Conservation (phyloP, 2,888 invertebrate species). For the Hyalella azteca region DNA sequence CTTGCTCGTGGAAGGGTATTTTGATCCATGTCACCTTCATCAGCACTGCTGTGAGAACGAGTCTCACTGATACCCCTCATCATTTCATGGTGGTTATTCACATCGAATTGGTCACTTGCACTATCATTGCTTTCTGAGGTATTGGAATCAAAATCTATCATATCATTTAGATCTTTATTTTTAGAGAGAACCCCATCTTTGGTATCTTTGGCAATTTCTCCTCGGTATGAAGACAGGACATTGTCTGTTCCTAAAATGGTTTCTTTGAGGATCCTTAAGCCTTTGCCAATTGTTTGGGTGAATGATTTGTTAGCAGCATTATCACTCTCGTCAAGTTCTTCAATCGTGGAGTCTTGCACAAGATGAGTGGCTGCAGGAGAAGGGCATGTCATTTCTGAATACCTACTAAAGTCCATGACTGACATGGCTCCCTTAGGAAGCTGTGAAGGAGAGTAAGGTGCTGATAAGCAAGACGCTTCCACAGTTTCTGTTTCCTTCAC, state of each 20-base stretch:
- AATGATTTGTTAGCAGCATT: not conserved
- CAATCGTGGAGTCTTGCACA: not conserved
- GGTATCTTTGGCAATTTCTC: too few relatives aligned
- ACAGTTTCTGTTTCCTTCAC: not conserved
- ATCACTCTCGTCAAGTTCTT: not conserved
- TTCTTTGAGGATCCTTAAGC: not conserved
- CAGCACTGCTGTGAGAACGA: not conserved
- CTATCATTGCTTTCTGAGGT: too few relatives aligned
- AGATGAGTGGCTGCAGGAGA: not conserved
- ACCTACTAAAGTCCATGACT: not conserved
- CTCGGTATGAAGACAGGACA: too few relatives aligned
- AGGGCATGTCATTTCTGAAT: not conserved
- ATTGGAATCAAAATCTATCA: too few relatives aligned
- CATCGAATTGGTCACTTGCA: too few relatives aligned
- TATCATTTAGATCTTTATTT: too few relatives aligned
- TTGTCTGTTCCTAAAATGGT: not conserved
- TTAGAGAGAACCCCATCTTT: too few relatives aligned
- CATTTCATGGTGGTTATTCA: not conserved
- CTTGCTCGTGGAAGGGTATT: not conserved
- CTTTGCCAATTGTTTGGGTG: conserved; percentile 7
- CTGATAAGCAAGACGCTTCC: not conserved
- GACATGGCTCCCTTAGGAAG: not conserved
- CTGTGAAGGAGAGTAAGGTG: conserved; percentile 24
- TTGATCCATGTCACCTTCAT: not conserved
- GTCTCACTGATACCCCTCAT: not conserved